phyloP scores from a whole-genome alignment of 2,888 invertebrate species.

The Abrostola tripartita region DNA sequence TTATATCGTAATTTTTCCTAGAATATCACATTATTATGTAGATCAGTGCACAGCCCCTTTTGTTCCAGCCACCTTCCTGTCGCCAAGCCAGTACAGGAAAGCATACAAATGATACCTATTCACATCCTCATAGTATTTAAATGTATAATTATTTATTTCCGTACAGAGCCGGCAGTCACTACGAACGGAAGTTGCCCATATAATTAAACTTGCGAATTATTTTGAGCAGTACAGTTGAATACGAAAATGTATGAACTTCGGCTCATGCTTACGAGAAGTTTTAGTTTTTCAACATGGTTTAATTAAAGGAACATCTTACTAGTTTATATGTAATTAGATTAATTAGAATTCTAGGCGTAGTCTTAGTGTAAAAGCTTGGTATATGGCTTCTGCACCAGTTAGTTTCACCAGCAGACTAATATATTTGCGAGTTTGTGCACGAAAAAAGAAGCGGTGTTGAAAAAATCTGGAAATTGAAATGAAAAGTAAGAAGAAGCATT shows the following conservation, averaged over 20 bases:
- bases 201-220: conserved; percentile 39
- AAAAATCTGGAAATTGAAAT: no score
- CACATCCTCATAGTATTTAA: conserved; percentile 37
- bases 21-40: conserved; percentile 23
- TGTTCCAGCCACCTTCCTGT: conserved; percentile 27
- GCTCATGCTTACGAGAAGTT: background rate
- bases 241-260: background rate
- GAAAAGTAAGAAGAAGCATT: no score
- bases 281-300: background rate
- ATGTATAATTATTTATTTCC: conserved; percentile 48
- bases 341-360: no score
- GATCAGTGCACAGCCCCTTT: conserved; percentile 23
- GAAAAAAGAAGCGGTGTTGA: no score
- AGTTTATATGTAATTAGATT: background rate
- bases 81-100: conserved; percentile 15
- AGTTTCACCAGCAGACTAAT: no score
- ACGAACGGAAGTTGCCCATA: conserved; percentile 35
- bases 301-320: background rate
- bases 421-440: no score
- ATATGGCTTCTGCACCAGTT: no score
- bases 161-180: conserved; percentile 34
- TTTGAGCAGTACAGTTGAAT: conserved; percentile 5
- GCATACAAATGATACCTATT: conserved; percentile 39
- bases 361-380: no score
- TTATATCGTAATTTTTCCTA: conserved; percentile 5